Percentiles rank a stretch among this genome's conserved stretches.
phyloP scores from a whole-genome alignment of 92 coral and sea anemone genomes.

The Isaurus tuberculatus region DNA sequence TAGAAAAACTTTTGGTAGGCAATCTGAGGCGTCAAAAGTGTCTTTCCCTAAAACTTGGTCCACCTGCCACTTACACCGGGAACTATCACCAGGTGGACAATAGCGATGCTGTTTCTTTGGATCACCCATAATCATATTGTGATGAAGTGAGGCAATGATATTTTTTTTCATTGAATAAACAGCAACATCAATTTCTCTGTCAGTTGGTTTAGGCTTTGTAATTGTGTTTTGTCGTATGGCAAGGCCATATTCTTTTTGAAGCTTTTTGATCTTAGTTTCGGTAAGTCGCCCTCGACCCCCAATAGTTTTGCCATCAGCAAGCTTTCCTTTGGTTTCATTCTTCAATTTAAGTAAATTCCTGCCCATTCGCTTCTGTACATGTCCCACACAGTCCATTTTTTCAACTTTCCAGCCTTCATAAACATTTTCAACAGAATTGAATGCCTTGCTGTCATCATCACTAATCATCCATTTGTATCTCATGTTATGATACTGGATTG shows the following conservation, averaged over 20 bases:
- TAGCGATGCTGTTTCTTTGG: constrained; percentile 46
- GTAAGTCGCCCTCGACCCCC: constrained; percentile 55
- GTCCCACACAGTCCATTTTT: constrained; percentile 61
- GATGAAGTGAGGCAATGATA: constrained; percentile 56
- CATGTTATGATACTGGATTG: constrained; percentile 40
- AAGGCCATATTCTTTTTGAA: constrained; percentile 54
- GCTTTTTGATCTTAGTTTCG: constrained; percentile 46
- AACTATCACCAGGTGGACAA: constrained; percentile 47
- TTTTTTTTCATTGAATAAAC: constrained; percentile 55
- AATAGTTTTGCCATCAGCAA: constrained; percentile 59
- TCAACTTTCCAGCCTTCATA: constrained; percentile 46
- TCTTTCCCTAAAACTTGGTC: constrained; percentile 49
- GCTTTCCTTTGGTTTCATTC: constrained; percentile 34
- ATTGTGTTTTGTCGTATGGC: constrained; percentile 59
- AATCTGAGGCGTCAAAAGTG: constrained; percentile 32
- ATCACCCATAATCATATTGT: constrained; percentile 47
- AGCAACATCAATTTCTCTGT: constrained; percentile 55
- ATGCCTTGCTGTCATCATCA: constrained; percentile 63
- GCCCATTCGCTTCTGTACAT: constrained; percentile 68
- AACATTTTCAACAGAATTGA: constrained; percentile 40
- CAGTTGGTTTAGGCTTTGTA: constrained; percentile 42
- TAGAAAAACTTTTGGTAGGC: constrained; percentile 50
- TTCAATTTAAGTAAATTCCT: constrained; percentile 50
- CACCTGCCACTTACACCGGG: constrained; percentile 57
- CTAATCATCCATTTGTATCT: constrained; percentile 60